Evolutionary conservation across 2,888 invertebrate genomes (phyloP), one percentile per base, ranked within the genome.

Genomic region (Desoria tigrina): DNA sequence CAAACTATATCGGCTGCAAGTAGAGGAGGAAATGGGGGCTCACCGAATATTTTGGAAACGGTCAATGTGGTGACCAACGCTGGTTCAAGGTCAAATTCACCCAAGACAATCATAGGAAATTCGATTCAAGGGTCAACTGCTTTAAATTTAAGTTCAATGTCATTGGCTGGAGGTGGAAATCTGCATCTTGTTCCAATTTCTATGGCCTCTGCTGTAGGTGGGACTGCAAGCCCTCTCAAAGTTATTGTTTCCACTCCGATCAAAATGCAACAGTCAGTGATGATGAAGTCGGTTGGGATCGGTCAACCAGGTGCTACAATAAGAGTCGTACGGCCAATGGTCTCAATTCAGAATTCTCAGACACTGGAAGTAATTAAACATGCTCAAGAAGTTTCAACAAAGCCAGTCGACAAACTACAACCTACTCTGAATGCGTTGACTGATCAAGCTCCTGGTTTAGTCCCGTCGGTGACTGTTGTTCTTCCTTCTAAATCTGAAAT

Each of bases 201-300:
- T 11, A 62, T 71, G 7, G 69, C 73, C 14, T 71, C 72, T n/a
- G 60, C 70, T 0, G 59, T 56, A 14, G 68, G 72, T 24, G 65
- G 73, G 1, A 60, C 69, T 4, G 51, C 71, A n/a, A 72, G 61
- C 49, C 78, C 77, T 24, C 77, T 79, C 6, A 77, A 78, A 63
- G 77, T 79, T 49, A 66, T 79, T 11, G 77, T 79, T 32, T 77
- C 78, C 14, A 69, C 73, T 23, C 73, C 73, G 3, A 63, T 72
- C 18, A 75, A 72, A 61, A 66, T 69, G 68, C 74, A 71, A 32
- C 57, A 61, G 11, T 63, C 66, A 7, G 63, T 74, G 37, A 75
- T 78, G 63, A 69, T 78, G 39, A 78, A 78, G 59, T 77, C 77
- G 11, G 75, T 77, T 21, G 68, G 77, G 27, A 72, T 77, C 55